A percentile compares a stretch with the other conserved stretches of the same genome.
phyloP scores from a whole-genome alignment of 2,113 vertebrate species.

The Equus przewalskii region DNA sequence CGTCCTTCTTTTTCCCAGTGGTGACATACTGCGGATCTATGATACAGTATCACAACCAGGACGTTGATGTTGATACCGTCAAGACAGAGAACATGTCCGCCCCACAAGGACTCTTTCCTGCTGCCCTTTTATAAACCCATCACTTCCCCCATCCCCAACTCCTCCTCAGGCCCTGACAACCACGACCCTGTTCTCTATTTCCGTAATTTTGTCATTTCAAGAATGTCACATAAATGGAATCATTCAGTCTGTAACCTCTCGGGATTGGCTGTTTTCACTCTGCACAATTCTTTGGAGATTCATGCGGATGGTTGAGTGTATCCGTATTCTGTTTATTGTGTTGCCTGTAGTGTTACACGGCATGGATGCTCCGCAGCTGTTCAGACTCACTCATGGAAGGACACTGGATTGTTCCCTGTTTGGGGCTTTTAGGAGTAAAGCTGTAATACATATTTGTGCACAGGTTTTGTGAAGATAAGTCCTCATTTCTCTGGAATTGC shows the following conservation, averaged over 20 bases:
- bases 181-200: background rate
- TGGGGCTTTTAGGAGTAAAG: background rate
- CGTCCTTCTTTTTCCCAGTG: background rate
- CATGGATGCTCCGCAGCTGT: no score
- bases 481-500: background rate
- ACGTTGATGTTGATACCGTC: accelerated
- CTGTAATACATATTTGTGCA: background rate
- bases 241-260: background rate
- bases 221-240: background rate
- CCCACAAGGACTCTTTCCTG: background rate
- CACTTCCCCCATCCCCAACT: no score
- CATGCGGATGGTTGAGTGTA: no score
- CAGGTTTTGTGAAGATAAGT: background rate
- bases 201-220: background rate
- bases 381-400: background rate
- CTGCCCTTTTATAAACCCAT: background rate
- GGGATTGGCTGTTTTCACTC: background rate
- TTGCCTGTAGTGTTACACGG: background rate
- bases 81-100: background rate
- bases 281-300: background rate
- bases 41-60: no score
- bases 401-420: background rate
- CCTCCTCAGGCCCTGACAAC: background rate
- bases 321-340: background rate
- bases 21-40: no score